Percentiles rank a stretch among this genome's conserved stretches.
Conservation (phyloP, 2,888 invertebrate genomes). For the Diarsia rubi region DNA sequence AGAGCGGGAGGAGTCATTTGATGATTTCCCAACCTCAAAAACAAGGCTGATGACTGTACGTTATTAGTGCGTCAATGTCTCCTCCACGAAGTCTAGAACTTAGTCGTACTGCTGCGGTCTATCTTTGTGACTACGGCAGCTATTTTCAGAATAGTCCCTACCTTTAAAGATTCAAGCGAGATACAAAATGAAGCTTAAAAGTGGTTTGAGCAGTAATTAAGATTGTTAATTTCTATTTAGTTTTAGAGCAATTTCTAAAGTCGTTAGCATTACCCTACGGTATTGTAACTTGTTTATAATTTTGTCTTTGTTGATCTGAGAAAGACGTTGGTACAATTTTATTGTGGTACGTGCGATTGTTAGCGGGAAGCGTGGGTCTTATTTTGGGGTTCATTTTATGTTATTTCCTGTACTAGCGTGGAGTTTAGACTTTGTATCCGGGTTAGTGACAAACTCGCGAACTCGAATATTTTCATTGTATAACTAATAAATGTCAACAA, state of each 20-base stretch:
- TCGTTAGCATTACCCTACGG: not conserved
- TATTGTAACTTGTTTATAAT: not conserved
- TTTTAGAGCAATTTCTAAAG: not conserved
- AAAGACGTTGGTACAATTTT: not conserved
- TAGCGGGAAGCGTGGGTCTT: not conserved
- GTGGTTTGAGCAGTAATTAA: not conserved
- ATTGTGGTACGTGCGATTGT: not conserved
- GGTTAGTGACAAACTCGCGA: not conserved
- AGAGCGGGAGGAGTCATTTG: too few species aligned
- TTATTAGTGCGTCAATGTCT: too few species aligned
- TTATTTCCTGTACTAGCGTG: not conserved
- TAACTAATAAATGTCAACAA: too few species aligned
- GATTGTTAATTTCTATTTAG: not conserved
- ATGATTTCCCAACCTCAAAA: too few species aligned
- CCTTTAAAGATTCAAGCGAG: not conserved
- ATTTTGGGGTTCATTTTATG: not conserved
- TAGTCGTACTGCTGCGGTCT: not conserved
- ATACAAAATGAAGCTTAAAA: slow-evolving; percentile 6
- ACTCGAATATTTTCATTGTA: not conserved
- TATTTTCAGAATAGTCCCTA: not conserved
- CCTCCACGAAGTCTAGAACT: not conserved
- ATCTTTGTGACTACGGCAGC: not conserved
- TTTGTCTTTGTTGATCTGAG: not conserved
- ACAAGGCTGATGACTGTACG: too few species aligned
- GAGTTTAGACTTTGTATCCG: not conserved